These are phyloP conservation scores for Chrysomela aeneicollis DNA, from an alignment of 2,888 invertebrate species.

Conservation along the genomic window DNA sequence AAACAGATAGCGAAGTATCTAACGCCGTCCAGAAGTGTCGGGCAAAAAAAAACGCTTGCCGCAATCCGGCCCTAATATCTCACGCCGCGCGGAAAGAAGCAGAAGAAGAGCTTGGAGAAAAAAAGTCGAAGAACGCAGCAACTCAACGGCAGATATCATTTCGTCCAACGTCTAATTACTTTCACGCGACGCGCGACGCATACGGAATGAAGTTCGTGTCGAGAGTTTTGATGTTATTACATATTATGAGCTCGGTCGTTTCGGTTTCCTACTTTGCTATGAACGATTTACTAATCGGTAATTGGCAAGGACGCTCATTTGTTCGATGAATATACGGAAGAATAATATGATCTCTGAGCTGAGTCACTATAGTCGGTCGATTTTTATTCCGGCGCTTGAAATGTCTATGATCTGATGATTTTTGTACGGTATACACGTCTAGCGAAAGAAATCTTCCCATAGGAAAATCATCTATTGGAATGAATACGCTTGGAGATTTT, in stretches of 20 bases:
- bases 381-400: no score
- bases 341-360: no score
- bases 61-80: conserved; percentile 5
- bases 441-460: no score
- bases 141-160: conserved; percentile 2
- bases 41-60: background rate
- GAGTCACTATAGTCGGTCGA: no score
- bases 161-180: background rate
- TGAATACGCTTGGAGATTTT: no score
- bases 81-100: background rate
- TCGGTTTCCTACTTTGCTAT: background rate
- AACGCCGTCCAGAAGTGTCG: background rate
- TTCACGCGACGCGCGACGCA: background rate
- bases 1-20: background rate
- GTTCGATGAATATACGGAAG: no score
- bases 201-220: conserved; percentile 23
- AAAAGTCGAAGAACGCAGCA: background rate
- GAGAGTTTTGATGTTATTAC: conserved; percentile 32
- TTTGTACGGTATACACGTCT: no score
- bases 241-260: background rate
- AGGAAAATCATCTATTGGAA: no score
- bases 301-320: no score
- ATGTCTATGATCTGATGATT: no score
- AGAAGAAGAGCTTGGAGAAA: background rate
- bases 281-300: background rate